Evolutionary conservation across 2,113 vertebrate species (phyloP).

Genomic region (Mungos mungo): DNA sequence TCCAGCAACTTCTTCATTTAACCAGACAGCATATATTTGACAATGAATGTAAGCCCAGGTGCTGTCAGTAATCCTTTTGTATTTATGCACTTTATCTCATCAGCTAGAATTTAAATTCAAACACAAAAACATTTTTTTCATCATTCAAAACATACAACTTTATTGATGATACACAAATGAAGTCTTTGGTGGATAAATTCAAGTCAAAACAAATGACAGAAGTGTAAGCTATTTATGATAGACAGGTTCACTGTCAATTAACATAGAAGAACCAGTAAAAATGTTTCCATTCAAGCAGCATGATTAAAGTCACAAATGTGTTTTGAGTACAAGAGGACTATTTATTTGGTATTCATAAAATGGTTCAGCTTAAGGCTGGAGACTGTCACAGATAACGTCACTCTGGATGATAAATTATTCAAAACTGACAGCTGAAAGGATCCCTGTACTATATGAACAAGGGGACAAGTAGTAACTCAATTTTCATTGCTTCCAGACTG

Average conservation of each 20-base stretch:
- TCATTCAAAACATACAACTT: slow-evolving; percentile 63
- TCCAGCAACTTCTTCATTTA: slow-evolving; percentile 38
- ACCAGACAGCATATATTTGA: slow-evolving; percentile 16
- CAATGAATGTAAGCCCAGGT: background rate
- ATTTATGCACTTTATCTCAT: slow-evolving; percentile 13
- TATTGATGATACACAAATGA: slow-evolving; percentile 74
- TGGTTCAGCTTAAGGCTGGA: slow-evolving; percentile 64
- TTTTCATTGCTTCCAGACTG: slow-evolving; percentile 50
- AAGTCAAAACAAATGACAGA: slow-evolving; percentile 70
- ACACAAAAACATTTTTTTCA: slow-evolving; percentile 24
- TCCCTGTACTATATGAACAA: slow-evolving; percentile 49
- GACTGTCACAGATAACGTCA: slow-evolving; percentile 69
- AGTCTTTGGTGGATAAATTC: slow-evolving; percentile 77
- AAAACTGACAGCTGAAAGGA: slow-evolving; percentile 60
- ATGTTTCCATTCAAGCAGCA: slow-evolving; percentile 66
- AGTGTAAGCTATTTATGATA: slow-evolving; percentile 53
- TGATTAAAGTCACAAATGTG: slow-evolving; percentile 59
- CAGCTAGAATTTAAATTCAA: slow-evolving; percentile 51
- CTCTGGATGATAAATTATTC: slow-evolving; percentile 67
- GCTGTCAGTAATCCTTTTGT: slow-evolving; percentile 21
- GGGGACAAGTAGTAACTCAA: slow-evolving; percentile 36
- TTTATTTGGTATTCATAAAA: slow-evolving; percentile 76
- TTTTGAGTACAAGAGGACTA: slow-evolving; percentile 68
- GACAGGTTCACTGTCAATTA: slow-evolving; percentile 58
- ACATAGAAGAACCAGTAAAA: slow-evolving; percentile 67